These are phyloP conservation scores for Hydrocynus forskahlii DNA, from an alignment of 2,797 vertebrate species.

Conservation along the genomic window DNA sequence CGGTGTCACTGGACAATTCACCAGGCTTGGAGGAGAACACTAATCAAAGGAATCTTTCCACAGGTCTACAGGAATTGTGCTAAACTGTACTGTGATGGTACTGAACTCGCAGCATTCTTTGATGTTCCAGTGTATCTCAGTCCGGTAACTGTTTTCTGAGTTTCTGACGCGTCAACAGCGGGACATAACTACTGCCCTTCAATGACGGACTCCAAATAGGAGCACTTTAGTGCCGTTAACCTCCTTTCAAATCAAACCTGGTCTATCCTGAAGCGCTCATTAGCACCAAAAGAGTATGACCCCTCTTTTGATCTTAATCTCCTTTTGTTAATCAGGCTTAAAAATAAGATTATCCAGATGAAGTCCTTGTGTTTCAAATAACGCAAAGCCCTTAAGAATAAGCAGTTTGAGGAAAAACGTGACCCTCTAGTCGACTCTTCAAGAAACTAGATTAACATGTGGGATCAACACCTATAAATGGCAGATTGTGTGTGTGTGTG, in stretches of 20 bases:
- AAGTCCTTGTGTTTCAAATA: conserved; percentile 1
- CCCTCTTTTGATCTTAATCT: conserved; percentile 8
- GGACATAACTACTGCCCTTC: background rate
- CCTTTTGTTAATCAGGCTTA: background rate
- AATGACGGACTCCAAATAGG: background rate
- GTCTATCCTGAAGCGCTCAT: too few species aligned
- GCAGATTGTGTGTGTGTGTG: too few species aligned
- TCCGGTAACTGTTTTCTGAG: too few species aligned
- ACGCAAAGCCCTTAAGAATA: background rate
- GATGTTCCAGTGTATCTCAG: too few species aligned
- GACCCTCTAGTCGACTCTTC: background rate
- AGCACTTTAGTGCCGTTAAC: background rate
- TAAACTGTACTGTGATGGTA: too few species aligned
- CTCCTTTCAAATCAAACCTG: background rate
- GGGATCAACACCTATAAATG: too few species aligned
- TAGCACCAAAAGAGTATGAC: background rate
- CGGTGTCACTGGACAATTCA: too few species aligned
- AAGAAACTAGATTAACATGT: too few species aligned
- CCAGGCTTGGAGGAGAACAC: too few species aligned
- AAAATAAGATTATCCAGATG: conserved; percentile 9
- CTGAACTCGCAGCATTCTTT: too few species aligned
- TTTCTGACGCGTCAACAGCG: background rate
- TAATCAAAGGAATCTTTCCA: too few species aligned
- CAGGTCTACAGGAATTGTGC: too few species aligned
- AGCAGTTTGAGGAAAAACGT: background rate